A percentile compares a stretch with the other conserved stretches of the same genome.
Conservation (phyloP, 2,888 invertebrate species). For the Rotaria socialis region DNA sequence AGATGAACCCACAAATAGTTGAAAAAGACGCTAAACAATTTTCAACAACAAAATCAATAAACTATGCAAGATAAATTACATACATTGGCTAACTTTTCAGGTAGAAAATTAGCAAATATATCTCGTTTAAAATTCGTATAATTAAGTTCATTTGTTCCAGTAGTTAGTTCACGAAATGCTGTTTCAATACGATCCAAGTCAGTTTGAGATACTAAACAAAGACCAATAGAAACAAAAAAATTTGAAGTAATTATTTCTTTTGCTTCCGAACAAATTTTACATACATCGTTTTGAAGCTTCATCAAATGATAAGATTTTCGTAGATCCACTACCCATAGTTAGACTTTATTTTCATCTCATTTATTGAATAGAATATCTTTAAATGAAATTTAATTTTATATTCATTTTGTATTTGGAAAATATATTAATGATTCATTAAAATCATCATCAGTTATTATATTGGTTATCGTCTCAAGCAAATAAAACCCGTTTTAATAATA, state of each 20-base stretch:
- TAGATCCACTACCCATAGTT: neutral
- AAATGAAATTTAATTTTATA: neutral
- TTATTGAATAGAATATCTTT: neutral
- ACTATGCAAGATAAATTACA: neutral
- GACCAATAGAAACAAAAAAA: neutral
- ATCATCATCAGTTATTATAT: no score
- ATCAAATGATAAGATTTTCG: conserved; percentile 24
- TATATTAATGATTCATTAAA: no score
- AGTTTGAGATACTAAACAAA: neutral
- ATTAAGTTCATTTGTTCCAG: neutral
- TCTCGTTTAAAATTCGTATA: neutral
- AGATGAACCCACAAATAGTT: neutral
- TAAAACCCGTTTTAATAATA: no score
- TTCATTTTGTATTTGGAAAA: no score
- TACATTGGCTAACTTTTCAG: neutral
- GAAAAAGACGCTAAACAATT: neutral
- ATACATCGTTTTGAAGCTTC: conserved; percentile 32
- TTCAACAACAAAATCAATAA: no score
- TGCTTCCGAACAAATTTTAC: neutral
- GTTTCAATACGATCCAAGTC: conserved; percentile 13
- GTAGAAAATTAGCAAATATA: conserved; percentile 21
- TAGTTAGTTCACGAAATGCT: conserved; percentile 21
- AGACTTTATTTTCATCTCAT: neutral
- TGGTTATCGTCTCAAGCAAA: no score
- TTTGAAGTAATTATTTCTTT: neutral